These are phyloP conservation scores for Promerops cafer DNA, from an alignment of 2,113 vertebrate genomes.

Conservation along the genomic window DNA sequence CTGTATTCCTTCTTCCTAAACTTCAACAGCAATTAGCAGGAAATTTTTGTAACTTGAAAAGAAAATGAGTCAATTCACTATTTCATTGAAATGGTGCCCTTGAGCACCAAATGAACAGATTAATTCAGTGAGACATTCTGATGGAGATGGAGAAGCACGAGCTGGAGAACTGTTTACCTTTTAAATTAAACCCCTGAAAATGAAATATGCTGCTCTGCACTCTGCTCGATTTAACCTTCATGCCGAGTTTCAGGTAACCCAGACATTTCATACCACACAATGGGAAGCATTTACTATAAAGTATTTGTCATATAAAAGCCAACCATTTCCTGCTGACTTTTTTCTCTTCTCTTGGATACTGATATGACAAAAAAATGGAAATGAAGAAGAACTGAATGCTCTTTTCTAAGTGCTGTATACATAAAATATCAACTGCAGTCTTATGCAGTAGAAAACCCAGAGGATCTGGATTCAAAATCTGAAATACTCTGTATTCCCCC, in stretches of 20 bases:
- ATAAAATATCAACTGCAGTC: slow-evolving; percentile 12
- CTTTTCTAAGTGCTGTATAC: background rate
- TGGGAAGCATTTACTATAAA: background rate
- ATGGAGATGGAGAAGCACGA: background rate
- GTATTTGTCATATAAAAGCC: background rate
- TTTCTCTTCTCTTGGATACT: background rate
- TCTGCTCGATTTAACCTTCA: background rate
- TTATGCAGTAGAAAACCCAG: background rate
- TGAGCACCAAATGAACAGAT: background rate
- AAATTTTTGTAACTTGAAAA: background rate
- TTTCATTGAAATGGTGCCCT: background rate
- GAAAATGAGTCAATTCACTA: background rate
- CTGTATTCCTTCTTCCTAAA: background rate
- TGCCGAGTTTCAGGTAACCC: background rate
- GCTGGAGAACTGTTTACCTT: background rate
- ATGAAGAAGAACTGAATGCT: background rate
- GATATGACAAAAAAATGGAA: background rate
- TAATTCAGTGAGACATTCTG: background rate
- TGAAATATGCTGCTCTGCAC: background rate
- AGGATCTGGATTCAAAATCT: background rate
- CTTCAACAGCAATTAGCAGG: background rate
- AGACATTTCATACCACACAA: background rate
- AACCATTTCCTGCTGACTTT: background rate
- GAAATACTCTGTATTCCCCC: background rate
- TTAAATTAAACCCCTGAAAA: background rate